phyloP scores from a whole-genome alignment of 2,888 invertebrate genomes.

The Leptinotarsa juncta region DNA sequence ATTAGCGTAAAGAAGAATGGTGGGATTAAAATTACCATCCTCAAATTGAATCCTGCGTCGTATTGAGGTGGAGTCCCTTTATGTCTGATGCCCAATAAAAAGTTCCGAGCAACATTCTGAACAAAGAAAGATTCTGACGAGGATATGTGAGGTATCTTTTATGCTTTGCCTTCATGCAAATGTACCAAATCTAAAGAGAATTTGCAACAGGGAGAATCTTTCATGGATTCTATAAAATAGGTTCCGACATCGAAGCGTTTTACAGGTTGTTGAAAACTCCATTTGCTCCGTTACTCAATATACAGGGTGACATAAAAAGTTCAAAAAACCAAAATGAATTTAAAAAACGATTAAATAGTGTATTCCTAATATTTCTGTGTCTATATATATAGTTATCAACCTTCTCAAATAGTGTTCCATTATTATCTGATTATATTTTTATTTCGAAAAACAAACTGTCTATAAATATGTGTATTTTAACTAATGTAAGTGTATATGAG shows the following conservation, averaged over 20 bases:
- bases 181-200: constrained; percentile 34
- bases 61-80: constrained; percentile 37
- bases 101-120: constrained; percentile 38
- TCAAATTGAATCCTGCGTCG: constrained; percentile 41
- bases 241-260: neutral
- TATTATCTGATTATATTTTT: too few relatives aligned
- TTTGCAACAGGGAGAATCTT: constrained; percentile 32
- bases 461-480: too few relatives aligned
- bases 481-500: too few relatives aligned
- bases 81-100: constrained; percentile 38
- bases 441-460: too few relatives aligned
- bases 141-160: constrained; percentile 35
- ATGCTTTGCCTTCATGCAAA: constrained; percentile 37
- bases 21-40: constrained; percentile 41
- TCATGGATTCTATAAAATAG: neutral
- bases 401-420: too few relatives aligned
- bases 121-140: constrained; percentile 31
- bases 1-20: constrained; percentile 41
- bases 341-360: too few relatives aligned
- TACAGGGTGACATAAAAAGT: too few relatives aligned
- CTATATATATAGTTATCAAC: too few relatives aligned
- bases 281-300: too few relatives aligned
- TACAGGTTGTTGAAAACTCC: constrained; percentile 5
- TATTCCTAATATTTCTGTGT: too few relatives aligned
- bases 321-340: too few relatives aligned